Evolutionary conservation across 2,888 invertebrate species (phyloP).

Genomic region (Eledona agricola): DNA sequence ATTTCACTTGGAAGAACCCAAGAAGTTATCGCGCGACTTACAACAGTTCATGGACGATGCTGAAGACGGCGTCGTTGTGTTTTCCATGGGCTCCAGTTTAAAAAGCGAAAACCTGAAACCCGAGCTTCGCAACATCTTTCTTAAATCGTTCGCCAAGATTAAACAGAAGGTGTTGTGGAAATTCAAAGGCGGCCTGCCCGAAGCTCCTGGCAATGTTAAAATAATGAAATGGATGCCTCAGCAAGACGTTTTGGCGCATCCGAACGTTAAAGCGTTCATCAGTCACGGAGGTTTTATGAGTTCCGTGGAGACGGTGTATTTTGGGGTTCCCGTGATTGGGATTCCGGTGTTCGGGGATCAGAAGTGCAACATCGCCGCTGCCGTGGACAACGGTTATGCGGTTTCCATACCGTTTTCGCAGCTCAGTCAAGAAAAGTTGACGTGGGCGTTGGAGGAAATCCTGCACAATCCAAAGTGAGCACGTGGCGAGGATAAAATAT

Average conservation of each 20-base stretch:
- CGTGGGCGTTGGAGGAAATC: constrained; percentile 47
- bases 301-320: constrained; percentile 62
- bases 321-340: constrained; percentile 63
- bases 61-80: constrained; percentile 46
- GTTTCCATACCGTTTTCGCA: constrained; percentile 54
- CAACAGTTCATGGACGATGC: constrained; percentile 44
- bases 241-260: constrained; percentile 55
- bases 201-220: constrained; percentile 59
- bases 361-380: constrained; percentile 62
- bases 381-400: constrained; percentile 61
- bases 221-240: constrained; percentile 58
- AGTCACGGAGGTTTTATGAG: constrained; percentile 64
- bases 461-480: constrained; percentile 50
- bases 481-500: neutral
- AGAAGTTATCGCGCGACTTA: constrained; percentile 46
- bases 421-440: constrained; percentile 54
- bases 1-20: constrained; percentile 58
- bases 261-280: constrained; percentile 61
- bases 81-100: constrained; percentile 70
- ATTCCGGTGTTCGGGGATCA: constrained; percentile 66
- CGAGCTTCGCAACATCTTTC: constrained; percentile 64
- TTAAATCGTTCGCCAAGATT: constrained; percentile 67
- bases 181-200: constrained; percentile 61
- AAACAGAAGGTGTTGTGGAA: constrained; percentile 66
- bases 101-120: constrained; percentile 66